Percentiles rank a stretch among this genome's conserved stretches.
phyloP scores from a whole-genome alignment of 2,888 invertebrate species.

The Leptinotarsa tumamoca region DNA sequence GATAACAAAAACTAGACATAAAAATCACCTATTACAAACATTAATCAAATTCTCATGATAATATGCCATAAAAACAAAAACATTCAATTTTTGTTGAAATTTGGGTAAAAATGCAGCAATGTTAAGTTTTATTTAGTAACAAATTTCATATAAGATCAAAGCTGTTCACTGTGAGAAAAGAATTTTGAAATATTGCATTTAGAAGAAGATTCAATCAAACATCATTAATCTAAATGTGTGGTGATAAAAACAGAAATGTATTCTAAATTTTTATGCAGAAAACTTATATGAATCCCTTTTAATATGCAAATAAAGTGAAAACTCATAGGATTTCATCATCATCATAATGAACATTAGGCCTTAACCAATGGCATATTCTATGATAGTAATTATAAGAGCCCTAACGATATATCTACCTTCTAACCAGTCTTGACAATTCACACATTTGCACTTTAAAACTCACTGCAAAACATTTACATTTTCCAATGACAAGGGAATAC shows the following conservation, averaged over 20 bases:
- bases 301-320: background rate
- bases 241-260: background rate
- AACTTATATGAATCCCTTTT: background rate
- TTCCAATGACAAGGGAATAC: conserved; percentile 31
- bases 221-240: too few species aligned
- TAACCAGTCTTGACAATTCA: conserved; percentile 67
- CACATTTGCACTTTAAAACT: conserved; percentile 61
- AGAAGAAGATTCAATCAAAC: too few species aligned
- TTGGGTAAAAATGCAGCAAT: background rate
- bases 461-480: conserved; percentile 30
- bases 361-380: conserved; percentile 10
- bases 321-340: background rate
- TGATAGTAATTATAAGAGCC: background rate
- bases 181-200: too few species aligned
- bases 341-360: conserved; percentile 1
- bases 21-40: conserved; percentile 33
- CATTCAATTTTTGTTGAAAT: background rate
- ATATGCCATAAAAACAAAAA: background rate
- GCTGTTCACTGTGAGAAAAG: too few species aligned
- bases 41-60: conserved; percentile 11
- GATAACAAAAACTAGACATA: conserved; percentile 42
- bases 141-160: background rate
- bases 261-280: background rate
- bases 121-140: background rate
- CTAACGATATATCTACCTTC: conserved; percentile 49